Conservation (phyloP, 2,888 invertebrate species). For the Halictus quadricinctus region DNA sequence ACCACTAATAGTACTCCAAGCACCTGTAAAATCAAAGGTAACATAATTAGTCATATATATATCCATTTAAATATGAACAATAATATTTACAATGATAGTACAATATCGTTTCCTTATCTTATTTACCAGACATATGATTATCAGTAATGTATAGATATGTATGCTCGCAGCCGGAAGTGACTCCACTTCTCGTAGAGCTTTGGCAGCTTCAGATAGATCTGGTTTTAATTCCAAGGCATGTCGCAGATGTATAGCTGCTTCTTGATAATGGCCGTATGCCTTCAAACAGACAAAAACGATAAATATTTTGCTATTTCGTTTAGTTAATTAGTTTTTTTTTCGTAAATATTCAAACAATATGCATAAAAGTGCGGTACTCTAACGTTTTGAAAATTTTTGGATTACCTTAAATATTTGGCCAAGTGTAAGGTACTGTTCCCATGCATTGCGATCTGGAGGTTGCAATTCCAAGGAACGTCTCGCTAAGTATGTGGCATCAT, state of each 20-base stretch:
- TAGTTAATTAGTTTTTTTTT: neutral
- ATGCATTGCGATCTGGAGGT: constrained; percentile 92
- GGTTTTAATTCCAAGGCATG: constrained; percentile 93
- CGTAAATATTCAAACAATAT: neutral
- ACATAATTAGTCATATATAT: neutral
- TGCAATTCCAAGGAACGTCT: constrained; percentile 92
- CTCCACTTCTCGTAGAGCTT: constrained; percentile 92
- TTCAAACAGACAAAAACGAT: constrained; percentile 56
- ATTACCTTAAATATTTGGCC: constrained; percentile 92
- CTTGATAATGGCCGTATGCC: constrained; percentile 94
- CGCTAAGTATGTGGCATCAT: constrained; percentile 94
- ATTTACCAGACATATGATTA: constrained; percentile 92
- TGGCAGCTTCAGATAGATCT: constrained; percentile 91
- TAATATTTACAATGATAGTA: neutral
- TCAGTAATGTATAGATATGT: constrained; percentile 93
- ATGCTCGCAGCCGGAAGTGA: constrained; percentile 91
- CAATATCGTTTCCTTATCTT: constrained; percentile 28
- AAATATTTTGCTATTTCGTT: constrained; percentile 7
- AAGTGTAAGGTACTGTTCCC: constrained; percentile 96
- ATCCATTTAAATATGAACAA: constrained; percentile 4
- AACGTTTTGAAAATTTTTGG: constrained; percentile 6
- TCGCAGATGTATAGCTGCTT: constrained; percentile 91
- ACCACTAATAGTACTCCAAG: constrained; percentile 92
- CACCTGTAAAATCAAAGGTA: constrained; percentile 84
- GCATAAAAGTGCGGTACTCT: neutral